phyloP scores from a whole-genome alignment of 2,888 invertebrate genomes.

The Scaptomyza cyrtandrae region DNA sequence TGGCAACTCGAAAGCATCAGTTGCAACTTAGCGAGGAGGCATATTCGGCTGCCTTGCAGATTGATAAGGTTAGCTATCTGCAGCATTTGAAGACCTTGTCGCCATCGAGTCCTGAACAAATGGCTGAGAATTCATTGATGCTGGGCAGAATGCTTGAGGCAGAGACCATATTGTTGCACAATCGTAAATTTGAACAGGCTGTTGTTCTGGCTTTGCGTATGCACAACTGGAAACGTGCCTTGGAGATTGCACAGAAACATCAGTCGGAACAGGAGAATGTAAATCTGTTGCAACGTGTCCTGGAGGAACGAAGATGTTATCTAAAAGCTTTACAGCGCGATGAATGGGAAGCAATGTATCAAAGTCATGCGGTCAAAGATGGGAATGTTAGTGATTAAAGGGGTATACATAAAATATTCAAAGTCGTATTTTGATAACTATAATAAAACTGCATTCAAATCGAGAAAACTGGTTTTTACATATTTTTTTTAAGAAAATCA shows the following conservation, averaged over 20 bases:
- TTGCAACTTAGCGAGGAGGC: conserved; percentile 96
- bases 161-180: conserved; percentile 84
- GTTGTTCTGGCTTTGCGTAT: conserved; percentile 82
- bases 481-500: no score
- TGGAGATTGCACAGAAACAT: conserved; percentile 83
- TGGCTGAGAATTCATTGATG: conserved; percentile 84
- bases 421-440: no score
- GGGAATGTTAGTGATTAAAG: conserved; percentile 40
- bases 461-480: no score
- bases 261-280: conserved; percentile 48
- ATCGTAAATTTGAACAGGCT: conserved; percentile 81
- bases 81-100: conserved; percentile 90
- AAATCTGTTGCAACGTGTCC: conserved; percentile 71
- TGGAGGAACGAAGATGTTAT: conserved; percentile 81
- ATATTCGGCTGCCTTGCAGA: conserved; percentile 94
- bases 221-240: conserved; percentile 83
- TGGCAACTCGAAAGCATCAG: conserved; percentile 94
- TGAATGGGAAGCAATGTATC: conserved; percentile 80
- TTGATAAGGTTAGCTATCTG: conserved; percentile 93
- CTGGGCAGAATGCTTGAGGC: conserved; percentile 83
- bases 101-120: conserved; percentile 83
- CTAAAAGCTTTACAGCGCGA: conserved; percentile 80
- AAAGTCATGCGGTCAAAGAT: conserved; percentile 64
- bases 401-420: background rate
- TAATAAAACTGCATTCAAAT: no score